These are phyloP conservation scores for Listronotus bonariensis DNA, from an alignment of 1,140 invertebrate species.

Conservation along the genomic window DNA sequence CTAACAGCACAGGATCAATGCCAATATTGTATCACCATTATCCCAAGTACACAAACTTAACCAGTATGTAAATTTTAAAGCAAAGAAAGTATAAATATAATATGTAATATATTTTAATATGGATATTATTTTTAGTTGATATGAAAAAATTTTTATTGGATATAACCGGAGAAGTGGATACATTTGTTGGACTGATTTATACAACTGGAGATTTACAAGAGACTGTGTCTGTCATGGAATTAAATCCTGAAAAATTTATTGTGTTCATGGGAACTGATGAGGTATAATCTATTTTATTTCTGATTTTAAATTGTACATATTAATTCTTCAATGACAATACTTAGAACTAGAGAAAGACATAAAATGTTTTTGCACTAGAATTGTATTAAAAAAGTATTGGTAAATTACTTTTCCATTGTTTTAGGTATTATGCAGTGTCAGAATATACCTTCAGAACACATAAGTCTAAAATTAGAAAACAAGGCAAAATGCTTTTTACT, in stretches of 20 bases:
- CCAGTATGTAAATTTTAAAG: constrained; percentile 61
- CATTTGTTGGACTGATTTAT: constrained; percentile 50
- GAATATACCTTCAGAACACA: too few species aligned
- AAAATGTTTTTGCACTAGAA: too few species aligned
- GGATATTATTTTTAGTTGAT: constrained; percentile 40
- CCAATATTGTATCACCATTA: constrained; percentile 84
- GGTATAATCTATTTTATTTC: constrained; percentile 30
- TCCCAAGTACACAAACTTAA: constrained; percentile 69
- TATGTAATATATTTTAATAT: constrained; percentile 1
- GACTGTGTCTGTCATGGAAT: constrained; percentile 41
- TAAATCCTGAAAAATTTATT: constrained; percentile 49
- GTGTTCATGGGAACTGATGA: constrained; percentile 52
- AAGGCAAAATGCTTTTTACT: too few species aligned
- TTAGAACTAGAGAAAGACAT: neutral
- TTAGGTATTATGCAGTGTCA: too few species aligned
- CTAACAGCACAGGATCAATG: constrained; percentile 70
- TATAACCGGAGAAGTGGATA: constrained; percentile 49
- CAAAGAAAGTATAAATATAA: constrained; percentile 6
- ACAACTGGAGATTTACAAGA: constrained; percentile 48
- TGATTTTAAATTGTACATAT: neutral
- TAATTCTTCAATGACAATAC: neutral
- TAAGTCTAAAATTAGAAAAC: too few species aligned
- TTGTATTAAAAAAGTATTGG: too few species aligned
- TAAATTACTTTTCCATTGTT: too few species aligned
- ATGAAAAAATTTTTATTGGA: constrained; percentile 48